Percentiles rank a stretch among this genome's conserved stretches.
phyloP scores from a whole-genome alignment of 2,797 vertebrate species.

The Hemitrygon akajei region DNA sequence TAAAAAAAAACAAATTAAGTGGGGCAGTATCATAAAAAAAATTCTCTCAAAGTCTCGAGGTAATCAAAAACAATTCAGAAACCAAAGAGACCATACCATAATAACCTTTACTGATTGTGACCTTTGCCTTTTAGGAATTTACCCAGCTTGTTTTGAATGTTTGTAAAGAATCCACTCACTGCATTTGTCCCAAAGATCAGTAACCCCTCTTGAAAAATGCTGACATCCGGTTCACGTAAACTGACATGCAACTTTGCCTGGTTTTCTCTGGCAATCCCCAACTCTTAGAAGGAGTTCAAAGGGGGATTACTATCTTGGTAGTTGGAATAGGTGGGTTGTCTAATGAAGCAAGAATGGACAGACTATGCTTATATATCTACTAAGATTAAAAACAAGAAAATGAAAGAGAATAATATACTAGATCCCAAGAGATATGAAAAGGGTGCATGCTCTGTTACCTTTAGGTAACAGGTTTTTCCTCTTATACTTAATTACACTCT shows the following conservation, averaged over 20 bases:
- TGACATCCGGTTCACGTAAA: not conserved
- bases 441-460: too few relatives aligned
- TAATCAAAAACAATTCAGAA: not conserved
- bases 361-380: too few relatives aligned
- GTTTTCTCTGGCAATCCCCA: not conserved
- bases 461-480: too few relatives aligned
- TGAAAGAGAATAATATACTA: too few relatives aligned
- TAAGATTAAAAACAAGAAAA: too few relatives aligned
- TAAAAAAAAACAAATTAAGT: not conserved
- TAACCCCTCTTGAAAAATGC: not conserved
- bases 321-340: too few relatives aligned
- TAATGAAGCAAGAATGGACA: too few relatives aligned
- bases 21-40: not conserved
- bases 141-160: not conserved
- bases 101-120: not conserved
- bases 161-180: not conserved
- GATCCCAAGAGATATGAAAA: too few relatives aligned
- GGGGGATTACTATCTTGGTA: too few relatives aligned
- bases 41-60: not conserved
- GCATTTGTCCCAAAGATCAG: not conserved
- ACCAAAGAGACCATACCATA: not conserved
- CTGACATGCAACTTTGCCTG: not conserved
- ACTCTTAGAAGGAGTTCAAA: not conserved
- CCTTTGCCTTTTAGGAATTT: not conserved
- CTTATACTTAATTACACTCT: too few relatives aligned